Conservation (phyloP, 2,888 invertebrate genomes). For the Tillus elongatus region DNA sequence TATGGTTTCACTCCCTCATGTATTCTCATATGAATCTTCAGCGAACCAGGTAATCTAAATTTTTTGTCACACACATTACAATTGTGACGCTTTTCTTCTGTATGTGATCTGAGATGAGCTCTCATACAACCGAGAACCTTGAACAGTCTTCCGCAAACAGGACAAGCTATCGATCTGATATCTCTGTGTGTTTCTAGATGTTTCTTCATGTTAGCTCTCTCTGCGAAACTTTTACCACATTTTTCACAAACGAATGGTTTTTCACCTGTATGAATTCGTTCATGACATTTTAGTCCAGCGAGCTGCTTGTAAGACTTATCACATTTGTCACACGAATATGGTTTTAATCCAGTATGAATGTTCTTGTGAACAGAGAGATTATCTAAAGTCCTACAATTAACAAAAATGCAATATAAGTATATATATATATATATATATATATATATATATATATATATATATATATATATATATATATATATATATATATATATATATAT, state of each 20-base stretch:
- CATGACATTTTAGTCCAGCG: constrained; percentile 5
- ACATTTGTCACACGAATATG: constrained; percentile 8
- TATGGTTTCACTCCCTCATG: constrained; percentile 14
- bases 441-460: no score
- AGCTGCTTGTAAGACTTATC: constrained; percentile 9
- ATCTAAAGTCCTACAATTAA: no score
- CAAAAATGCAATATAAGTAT: no score
- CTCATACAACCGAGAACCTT: background rate
- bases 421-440: no score
- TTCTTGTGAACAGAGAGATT: no score
- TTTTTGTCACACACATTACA: constrained; percentile 8
- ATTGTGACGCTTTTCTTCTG: constrained; percentile 7
- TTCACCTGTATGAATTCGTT: constrained; percentile 9
- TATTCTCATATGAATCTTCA: constrained; percentile 12
- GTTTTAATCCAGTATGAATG: constrained; percentile 9
- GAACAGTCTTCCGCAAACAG: background rate
- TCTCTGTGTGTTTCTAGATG: background rate
- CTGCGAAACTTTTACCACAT: constrained; percentile 9
- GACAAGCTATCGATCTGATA: background rate
- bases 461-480: no score
- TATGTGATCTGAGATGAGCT: constrained; percentile 9
- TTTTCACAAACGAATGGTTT: constrained; percentile 10
- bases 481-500: no score
- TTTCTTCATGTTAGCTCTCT: background rate
- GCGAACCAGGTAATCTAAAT: background rate